Base-by-base conservation (phyloP, 2,113 vertebrate genomes). In the Catharus bicknelli region DNA sequence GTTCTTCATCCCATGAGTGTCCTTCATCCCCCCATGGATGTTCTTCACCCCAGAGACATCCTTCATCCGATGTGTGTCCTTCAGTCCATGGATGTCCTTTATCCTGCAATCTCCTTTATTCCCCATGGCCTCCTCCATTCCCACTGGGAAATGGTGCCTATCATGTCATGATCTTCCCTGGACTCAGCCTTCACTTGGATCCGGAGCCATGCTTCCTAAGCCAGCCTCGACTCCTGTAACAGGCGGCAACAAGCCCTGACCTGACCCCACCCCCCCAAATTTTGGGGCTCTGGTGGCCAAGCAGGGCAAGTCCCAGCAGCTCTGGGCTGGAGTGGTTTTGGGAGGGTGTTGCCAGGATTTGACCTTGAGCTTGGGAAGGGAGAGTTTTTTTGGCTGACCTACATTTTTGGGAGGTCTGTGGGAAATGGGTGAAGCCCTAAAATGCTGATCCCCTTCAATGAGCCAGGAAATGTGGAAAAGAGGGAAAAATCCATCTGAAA, bases 41-140 rank as follows among this genome's bases (percentile, higher is more conserved):
- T 26, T 1, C 42, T 50, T 30, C 23, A 26, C 5, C 4, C 29
- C 17, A 23, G 0, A 3, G 13, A 22, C 0, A 0, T 30, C 8
- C 23, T 40, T 63, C 14, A 40, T 13, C 22, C 3, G 10, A 7
- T 11, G 12, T 2, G 13, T 26, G 3, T 43, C 6, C 20, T 36
- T 32, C 51, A 66, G 27, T 2, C 36, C 20, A 25, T 32, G 45
- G 9, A 7, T 47, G 43, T 26, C 43, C 43, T 27, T 66, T 47
- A 16, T 7, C 3, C 32, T 8, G 2, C 2, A 5, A 5, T 3
- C 5, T 16, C 40, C 61, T 50, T 47, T 45, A 27, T 6, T 9
- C 13, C 45, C n/a, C 4, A 1, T 2, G 26, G 18, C 2, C 5
- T 36, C 11, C 32, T 13, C 30, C 38, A 11, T 55, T 7, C 38